Evolutionary conservation across 2,888 invertebrate species (phyloP).

Genomic region (Agapostemon virescens): DNA sequence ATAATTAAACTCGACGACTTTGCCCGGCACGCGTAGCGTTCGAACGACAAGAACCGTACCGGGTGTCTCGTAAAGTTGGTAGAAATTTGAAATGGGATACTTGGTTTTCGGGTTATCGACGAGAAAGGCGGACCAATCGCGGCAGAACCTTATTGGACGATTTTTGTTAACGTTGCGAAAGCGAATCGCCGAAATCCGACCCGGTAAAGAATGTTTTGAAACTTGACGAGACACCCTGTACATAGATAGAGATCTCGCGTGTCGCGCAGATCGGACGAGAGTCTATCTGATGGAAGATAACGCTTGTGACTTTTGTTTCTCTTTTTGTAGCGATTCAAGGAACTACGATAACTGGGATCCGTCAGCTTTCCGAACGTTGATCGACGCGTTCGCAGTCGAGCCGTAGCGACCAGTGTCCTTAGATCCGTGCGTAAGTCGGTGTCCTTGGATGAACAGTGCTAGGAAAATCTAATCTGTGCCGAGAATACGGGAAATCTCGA

Average conservation of each 20-base stretch:
- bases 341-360: slow-evolving; percentile 32
- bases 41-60: background rate
- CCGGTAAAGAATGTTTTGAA: too few relatives aligned
- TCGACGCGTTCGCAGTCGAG: slow-evolving; percentile 20
- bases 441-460: slow-evolving; percentile 50
- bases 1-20: background rate
- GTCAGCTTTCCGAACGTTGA: slow-evolving; percentile 34
- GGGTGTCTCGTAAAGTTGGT: too few relatives aligned
- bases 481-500: slow-evolving; percentile 5
- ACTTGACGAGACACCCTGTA: too few relatives aligned
- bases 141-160: too few relatives aligned
- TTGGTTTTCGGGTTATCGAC: too few relatives aligned
- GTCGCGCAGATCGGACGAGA: background rate
- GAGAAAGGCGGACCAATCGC: too few relatives aligned
- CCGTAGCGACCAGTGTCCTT: slow-evolving; percentile 11
- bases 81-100: too few relatives aligned
- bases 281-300: slow-evolving; percentile 7
- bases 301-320: background rate
- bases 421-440: slow-evolving; percentile 27
- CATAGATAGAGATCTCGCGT: background rate
- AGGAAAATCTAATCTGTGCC: slow-evolving; percentile 37
- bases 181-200: too few relatives aligned
- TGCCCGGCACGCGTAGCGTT: background rate
- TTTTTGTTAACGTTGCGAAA: too few relatives aligned
- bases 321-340: slow-evolving; percentile 37